A percentile compares a stretch with the other conserved stretches of the same genome.
Conservation (phyloP, 92 coral and sea anemone species). For the Hydrozoanthus gracilis region DNA sequence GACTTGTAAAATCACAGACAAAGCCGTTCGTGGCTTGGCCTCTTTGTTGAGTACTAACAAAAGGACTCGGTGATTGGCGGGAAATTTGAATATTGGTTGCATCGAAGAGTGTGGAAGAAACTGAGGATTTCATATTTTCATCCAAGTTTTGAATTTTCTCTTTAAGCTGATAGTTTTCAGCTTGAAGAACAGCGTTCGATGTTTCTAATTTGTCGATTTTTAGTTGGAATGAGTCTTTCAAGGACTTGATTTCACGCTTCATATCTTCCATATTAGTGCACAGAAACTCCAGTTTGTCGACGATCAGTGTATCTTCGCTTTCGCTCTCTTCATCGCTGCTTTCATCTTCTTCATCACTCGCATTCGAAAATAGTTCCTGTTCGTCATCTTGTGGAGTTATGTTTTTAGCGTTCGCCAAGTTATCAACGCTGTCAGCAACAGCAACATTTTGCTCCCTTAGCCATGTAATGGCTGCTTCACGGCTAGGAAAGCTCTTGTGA, state of each 20-base stretch:
- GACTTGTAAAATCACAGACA: constrained; percentile 1
- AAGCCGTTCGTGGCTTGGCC: constrained; percentile 6
- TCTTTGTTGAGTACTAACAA: constrained; percentile 29
- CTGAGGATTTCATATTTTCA: constrained; percentile 6
- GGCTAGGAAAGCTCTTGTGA: background rate
- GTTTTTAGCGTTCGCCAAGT: background rate
- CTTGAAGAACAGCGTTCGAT: background rate
- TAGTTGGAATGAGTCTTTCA: background rate
- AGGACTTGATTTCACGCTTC: no score
- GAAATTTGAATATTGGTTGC: constrained; percentile 19
- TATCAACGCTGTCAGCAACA: background rate
- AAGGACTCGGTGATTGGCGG: constrained; percentile 1
- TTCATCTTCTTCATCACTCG: no score
- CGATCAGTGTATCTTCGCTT: constrained; percentile 1
- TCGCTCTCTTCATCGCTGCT: background rate
- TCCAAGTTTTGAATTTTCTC: no score
- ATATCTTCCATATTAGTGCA: no score
- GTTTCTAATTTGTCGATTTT: background rate
- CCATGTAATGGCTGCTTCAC: constrained; percentile 7
- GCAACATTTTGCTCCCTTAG: background rate
- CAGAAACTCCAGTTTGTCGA: background rate
- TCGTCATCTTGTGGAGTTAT: background rate
- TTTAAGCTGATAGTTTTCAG: background rate
- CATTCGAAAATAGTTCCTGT: background rate
- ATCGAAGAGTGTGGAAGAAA: constrained; percentile 8